Percentiles rank a stretch among this genome's conserved stretches.
phyloP scores from a whole-genome alignment of 2,113 vertebrate species.

The Gulo gulo region DNA sequence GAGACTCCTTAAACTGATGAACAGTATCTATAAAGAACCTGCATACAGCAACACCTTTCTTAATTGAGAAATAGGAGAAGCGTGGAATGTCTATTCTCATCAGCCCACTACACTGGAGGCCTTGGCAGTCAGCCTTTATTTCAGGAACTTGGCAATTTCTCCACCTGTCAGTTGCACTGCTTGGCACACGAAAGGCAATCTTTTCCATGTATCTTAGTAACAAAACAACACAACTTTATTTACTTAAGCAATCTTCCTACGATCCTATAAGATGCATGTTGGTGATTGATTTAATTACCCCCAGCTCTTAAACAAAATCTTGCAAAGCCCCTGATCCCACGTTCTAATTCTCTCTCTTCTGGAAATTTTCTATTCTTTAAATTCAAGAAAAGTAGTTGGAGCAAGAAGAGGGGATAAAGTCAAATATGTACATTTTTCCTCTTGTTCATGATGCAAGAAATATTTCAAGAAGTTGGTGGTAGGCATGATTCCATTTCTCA shows the following conservation, averaged over 20 bases:
- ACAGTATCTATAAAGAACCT: neutral
- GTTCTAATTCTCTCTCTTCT: neutral
- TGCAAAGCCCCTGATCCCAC: neutral
- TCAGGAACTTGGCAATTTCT: conserved; percentile 26
- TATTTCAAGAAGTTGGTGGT: neutral
- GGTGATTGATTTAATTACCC: neutral
- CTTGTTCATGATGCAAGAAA: neutral
- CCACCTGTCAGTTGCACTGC: neutral
- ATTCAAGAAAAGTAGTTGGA: neutral
- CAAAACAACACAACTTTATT: conserved; percentile 44
- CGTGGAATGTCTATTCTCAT: accelerated
- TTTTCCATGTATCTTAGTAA: conserved; percentile 44
- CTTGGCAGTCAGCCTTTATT: neutral
- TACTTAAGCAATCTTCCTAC: neutral
- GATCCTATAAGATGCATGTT: neutral
- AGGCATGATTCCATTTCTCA: neutral
- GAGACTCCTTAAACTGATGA: neutral
- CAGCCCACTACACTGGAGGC: neutral
- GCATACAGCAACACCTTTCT: neutral
- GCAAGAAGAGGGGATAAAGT: neutral
- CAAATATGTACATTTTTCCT: neutral
- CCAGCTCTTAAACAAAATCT: neutral
- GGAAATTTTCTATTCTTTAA: neutral
- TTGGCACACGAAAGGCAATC: neutral
- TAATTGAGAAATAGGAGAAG: neutral